Conservation (phyloP, 2,113 vertebrate species). For the Piaya cayana region DNA sequence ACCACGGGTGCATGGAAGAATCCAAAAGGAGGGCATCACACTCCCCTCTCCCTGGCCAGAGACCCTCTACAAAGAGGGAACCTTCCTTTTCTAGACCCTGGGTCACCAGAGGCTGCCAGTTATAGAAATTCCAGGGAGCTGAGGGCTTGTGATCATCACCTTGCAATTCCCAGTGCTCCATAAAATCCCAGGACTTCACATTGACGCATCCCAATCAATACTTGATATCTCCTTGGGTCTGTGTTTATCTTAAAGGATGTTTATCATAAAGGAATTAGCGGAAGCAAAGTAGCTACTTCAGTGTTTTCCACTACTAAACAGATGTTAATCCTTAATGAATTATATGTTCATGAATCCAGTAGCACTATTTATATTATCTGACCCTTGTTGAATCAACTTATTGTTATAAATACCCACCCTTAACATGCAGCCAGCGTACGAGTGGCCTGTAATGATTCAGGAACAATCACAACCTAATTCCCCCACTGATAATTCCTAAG, state of each 20-base stretch:
- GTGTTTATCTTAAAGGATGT: neutral
- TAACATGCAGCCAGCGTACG: neutral
- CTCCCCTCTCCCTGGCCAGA: neutral
- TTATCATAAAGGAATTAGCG: neutral
- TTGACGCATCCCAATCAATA: neutral
- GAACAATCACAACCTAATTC: slow-evolving; percentile 41
- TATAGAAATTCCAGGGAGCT: neutral
- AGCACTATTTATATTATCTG: neutral
- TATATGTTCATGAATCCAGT: neutral
- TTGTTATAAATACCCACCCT: slow-evolving; percentile 27
- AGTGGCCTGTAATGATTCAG: neutral
- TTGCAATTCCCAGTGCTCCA: neutral
- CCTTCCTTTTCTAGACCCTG: neutral
- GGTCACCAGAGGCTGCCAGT: neutral
- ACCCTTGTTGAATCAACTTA: neutral
- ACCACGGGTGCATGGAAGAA: no score
- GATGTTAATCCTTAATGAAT: neutral
- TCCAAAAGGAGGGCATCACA: no score
- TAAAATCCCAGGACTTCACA: neutral
- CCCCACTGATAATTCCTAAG: slow-evolving; percentile 16
- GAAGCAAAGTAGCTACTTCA: neutral
- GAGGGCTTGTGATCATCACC: neutral
- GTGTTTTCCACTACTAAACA: neutral
- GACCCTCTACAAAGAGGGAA: neutral
- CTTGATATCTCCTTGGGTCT: neutral